phyloP scores from a whole-genome alignment of 2,888 invertebrate genomes.

The Drosophila nr. medialis region DNA sequence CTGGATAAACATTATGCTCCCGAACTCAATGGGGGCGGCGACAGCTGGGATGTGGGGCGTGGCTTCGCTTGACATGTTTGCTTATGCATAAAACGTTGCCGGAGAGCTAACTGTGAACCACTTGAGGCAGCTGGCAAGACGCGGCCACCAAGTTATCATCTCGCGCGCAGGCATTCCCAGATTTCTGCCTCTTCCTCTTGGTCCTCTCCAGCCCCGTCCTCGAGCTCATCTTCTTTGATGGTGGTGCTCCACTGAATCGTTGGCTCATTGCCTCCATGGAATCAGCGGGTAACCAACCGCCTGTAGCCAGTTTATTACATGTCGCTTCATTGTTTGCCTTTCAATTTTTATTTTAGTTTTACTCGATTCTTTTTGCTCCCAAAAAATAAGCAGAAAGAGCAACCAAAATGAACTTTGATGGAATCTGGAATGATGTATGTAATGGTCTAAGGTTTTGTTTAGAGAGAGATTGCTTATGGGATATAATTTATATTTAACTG shows the following conservation, averaged over 20 bases:
- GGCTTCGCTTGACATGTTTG: constrained; percentile 76
- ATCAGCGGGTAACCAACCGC: constrained; percentile 37
- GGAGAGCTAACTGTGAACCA: constrained; percentile 48
- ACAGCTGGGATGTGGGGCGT: constrained; percentile 15
- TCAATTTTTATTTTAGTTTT: constrained; percentile 80
- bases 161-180: constrained; percentile 52
- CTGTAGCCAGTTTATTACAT: constrained; percentile 70
- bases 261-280: constrained; percentile 9
- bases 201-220: background rate
- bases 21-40: constrained; percentile 3
- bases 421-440: constrained; percentile 10
- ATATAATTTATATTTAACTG: background rate
- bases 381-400: background rate
- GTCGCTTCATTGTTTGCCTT: constrained; percentile 74
- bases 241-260: background rate
- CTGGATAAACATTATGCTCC: constrained; percentile 76
- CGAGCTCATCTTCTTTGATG: background rate
- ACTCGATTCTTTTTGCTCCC: constrained; percentile 36
- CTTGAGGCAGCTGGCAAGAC: constrained; percentile 51
- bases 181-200: background rate
- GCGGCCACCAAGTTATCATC: constrained; percentile 68
- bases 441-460: background rate
- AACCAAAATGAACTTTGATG: constrained; percentile 1
- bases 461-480: background rate
- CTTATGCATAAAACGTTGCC: constrained; percentile 76